Conservation (phyloP, 2,888 invertebrate species). For the Acanthosepion pharaonis region DNA sequence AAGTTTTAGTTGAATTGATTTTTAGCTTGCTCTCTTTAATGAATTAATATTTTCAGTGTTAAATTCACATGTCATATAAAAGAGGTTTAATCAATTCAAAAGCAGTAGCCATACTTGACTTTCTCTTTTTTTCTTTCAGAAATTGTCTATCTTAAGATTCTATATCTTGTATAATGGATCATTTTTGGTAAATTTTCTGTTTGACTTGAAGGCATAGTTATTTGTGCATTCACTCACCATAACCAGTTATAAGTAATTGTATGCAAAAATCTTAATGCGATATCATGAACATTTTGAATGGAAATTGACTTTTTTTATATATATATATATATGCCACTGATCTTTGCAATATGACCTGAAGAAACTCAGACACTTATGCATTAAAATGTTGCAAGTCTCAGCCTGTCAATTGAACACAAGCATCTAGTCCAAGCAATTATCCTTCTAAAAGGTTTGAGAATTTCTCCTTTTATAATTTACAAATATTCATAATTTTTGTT, state of each 20-base stretch:
- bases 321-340: neutral
- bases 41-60: neutral
- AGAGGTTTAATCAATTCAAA: neutral
- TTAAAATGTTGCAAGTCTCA: neutral
- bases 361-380: neutral
- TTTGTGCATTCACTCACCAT: neutral
- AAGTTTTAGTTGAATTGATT: neutral
- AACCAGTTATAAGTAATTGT: neutral
- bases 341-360: neutral
- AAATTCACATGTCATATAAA: neutral
- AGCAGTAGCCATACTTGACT: too few species aligned
- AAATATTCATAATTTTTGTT: neutral
- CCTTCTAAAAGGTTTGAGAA: neutral
- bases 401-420: neutral
- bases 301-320: neutral
- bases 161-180: neutral
- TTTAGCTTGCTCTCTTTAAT: neutral
- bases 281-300: neutral
- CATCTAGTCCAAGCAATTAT: slow-evolving; percentile 2
- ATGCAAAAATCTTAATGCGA: neutral
- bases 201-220: neutral
- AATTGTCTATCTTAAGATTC: too few species aligned
- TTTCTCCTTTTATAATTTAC: neutral
- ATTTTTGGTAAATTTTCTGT: neutral
- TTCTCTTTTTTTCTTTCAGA: too few species aligned